These are phyloP conservation scores for Hofmannophila pseudospretella DNA, from an alignment of 2,888 invertebrate genomes.

Conservation along the genomic window DNA sequence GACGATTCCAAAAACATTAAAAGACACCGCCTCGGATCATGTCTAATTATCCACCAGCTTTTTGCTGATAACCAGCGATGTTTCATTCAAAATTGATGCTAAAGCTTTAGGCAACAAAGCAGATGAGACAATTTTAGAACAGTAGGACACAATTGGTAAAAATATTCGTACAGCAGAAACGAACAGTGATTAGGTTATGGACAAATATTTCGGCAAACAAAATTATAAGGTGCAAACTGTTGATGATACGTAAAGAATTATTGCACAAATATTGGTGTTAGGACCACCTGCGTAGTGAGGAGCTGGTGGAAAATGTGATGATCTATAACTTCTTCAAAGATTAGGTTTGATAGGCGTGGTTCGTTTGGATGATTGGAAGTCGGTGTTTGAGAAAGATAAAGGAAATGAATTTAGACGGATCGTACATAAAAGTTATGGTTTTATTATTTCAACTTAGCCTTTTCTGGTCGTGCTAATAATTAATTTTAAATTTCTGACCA, in stretches of 20 bases:
- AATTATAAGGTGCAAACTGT: slow-evolving; percentile 46
- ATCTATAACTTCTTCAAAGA: neutral
- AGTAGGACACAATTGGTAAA: neutral
- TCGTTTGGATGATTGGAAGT: slow-evolving; percentile 4
- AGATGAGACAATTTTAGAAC: neutral
- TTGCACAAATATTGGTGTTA: slow-evolving; percentile 49
- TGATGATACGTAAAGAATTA: slow-evolving; percentile 34
- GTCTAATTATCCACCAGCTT: slow-evolving; percentile 20
- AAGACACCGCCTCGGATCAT: slow-evolving; percentile 32
- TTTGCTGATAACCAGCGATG: neutral
- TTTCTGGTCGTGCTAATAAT: too few species aligned
- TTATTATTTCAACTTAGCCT: too few species aligned
- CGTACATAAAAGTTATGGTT: too few species aligned
- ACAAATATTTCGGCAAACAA: slow-evolving; percentile 43
- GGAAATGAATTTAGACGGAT: too few species aligned
- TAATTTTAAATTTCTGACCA: too few species aligned
- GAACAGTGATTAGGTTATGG: slow-evolving; percentile 20
- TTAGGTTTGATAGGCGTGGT: slow-evolving; percentile 2
- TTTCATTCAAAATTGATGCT: neutral
- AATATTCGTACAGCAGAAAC: slow-evolving; percentile 17
- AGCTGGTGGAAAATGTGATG: neutral
- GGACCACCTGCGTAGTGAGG: slow-evolving; percentile 42
- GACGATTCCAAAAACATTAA: slow-evolving; percentile 19
- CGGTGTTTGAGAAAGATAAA: neutral
- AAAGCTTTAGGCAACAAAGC: neutral